These are phyloP conservation scores for Euproctis similis DNA, from an alignment of 2,888 invertebrate species.

Conservation along the genomic window DNA sequence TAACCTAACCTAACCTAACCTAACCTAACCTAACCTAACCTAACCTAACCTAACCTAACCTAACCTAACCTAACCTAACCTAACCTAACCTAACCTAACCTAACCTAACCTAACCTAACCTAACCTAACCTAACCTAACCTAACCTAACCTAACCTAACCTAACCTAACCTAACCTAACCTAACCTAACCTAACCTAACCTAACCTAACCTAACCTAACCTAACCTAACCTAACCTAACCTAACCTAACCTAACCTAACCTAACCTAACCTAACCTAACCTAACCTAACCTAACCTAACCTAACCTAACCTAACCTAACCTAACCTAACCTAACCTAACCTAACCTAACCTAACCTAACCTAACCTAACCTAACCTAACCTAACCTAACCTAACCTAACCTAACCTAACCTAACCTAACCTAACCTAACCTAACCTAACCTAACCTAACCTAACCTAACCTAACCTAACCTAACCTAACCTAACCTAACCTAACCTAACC, in stretches of 20 bases:
- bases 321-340: slow-evolving; percentile 14
- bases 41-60: slow-evolving; percentile 6
- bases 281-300: slow-evolving; percentile 16
- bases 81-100: slow-evolving; percentile 14
- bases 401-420: too few species aligned
- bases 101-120: slow-evolving; percentile 8
- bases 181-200: slow-evolving; percentile 8
- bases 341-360: too few species aligned
- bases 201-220: slow-evolving; percentile 10
- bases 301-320: slow-evolving; percentile 17
- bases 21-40: slow-evolving; percentile 5
- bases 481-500: too few species aligned
- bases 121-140: slow-evolving; percentile 7
- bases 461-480: too few species aligned
- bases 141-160: slow-evolving; percentile 9
- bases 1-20: slow-evolving; percentile 3
- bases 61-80: slow-evolving; percentile 11
- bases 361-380: too few species aligned
- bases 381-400: too few species aligned
- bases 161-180: slow-evolving; percentile 9
- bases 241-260: slow-evolving; percentile 14
- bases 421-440: too few species aligned
- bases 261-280: slow-evolving; percentile 14
- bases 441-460: too few species aligned
- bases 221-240: slow-evolving; percentile 14